A percentile compares a stretch with the other conserved stretches of the same genome.
Evolutionary conservation across 2,113 vertebrate genomes (phyloP).

Genomic region (Protobothrops mucrosquamatus): DNA sequence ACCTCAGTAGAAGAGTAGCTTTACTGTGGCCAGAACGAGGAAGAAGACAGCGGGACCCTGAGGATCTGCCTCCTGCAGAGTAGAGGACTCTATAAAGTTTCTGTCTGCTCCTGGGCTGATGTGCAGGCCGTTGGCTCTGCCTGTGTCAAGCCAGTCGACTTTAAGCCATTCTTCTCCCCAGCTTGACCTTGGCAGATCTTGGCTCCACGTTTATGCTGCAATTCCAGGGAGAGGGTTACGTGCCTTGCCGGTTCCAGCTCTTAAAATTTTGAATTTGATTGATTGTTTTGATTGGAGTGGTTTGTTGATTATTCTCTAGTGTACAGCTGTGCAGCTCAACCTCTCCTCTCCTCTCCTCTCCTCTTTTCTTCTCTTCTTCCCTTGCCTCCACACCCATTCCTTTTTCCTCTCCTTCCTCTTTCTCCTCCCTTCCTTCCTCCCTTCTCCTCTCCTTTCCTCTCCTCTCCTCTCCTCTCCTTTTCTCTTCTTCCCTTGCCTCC

Average conservation of each 20-base stretch:
- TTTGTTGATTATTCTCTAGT: rapidly evolving
- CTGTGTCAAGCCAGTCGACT: neutral
- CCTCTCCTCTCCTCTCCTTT: no score
- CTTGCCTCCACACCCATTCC: no score
- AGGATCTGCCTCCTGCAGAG: neutral
- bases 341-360: no score
- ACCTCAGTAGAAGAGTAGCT: neutral
- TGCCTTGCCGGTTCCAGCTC: neutral
- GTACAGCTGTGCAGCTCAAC: neutral
- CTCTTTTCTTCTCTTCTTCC: neutral
- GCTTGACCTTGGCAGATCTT: neutral
- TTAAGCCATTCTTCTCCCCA: neutral
- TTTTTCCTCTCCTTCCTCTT: no score
- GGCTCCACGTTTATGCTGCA: neutral
- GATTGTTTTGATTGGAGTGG: neutral
- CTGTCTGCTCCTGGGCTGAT: neutral
- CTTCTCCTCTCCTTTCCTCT: no score
- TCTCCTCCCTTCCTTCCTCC: no score
- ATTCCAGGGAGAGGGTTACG: neutral
- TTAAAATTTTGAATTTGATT: neutral
- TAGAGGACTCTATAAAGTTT: neutral
- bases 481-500: no score
- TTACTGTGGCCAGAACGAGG: neutral
- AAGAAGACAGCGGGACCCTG: neutral
- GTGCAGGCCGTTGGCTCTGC: neutral